Percentiles rank a stretch among this genome's conserved stretches.
phyloP scores from a whole-genome alignment of 2,797 vertebrate genomes.

The Mycteria americana region DNA sequence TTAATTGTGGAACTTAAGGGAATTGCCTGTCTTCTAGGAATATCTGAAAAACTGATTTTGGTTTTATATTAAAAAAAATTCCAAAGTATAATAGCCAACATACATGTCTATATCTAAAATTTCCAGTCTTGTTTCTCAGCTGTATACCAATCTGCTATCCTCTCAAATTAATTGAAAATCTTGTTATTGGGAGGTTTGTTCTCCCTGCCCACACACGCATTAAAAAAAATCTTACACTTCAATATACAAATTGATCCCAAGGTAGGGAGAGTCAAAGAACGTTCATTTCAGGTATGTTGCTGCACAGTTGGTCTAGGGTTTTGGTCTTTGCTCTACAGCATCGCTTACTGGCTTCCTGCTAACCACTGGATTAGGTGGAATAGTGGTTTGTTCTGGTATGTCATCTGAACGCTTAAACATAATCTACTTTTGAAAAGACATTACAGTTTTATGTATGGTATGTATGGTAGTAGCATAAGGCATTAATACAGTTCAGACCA shows the following conservation, averaged over 20 bases:
- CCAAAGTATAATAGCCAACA: neutral
- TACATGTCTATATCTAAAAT: neutral
- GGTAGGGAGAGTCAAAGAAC: neutral
- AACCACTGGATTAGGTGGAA: neutral
- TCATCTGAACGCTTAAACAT: neutral
- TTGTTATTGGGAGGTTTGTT: neutral
- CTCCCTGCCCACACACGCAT: neutral
- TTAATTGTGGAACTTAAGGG: neutral
- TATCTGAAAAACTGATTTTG: neutral
- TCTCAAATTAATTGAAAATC: neutral
- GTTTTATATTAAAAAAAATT: neutral
- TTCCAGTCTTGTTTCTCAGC: neutral
- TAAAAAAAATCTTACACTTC: neutral
- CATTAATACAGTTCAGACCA: neutral
- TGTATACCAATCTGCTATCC: neutral
- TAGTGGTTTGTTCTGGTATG: neutral
- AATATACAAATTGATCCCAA: neutral
- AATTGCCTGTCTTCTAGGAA: neutral
- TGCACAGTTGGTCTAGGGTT: neutral
- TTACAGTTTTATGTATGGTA: neutral
- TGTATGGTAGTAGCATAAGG: neutral
- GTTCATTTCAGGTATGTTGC: neutral
- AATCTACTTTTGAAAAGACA: slow-evolving; percentile 1
- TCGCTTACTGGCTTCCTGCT: slow-evolving; percentile 5
- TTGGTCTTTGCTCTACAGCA: neutral